Evolutionary conservation across 2,113 vertebrate genomes (phyloP).

Genomic region (Taxidea taxus): DNA sequence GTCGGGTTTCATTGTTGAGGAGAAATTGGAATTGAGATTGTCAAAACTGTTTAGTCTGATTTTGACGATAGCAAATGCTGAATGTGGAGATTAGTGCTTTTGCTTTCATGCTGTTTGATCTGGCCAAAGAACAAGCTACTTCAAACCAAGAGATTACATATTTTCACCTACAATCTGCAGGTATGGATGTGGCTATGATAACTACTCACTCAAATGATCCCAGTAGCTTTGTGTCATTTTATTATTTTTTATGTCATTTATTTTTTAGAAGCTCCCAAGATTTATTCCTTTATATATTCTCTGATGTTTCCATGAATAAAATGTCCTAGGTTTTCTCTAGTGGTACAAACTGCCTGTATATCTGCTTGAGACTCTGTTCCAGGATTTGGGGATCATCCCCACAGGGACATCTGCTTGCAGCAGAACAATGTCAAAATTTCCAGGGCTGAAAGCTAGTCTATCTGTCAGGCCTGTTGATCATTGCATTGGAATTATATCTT

Average conservation of each 20-base stretch:
- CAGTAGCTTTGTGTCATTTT: not conserved
- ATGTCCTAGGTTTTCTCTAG: not conserved
- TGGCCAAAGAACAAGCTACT: not conserved
- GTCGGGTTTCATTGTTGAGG: not conserved
- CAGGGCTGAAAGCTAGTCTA: not conserved
- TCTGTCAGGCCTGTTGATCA: not conserved
- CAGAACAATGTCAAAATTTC: not conserved
- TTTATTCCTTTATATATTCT: not conserved
- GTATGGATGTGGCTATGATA: not conserved
- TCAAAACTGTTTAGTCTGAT: not conserved
- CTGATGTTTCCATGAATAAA: not conserved
- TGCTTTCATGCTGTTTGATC: not conserved
- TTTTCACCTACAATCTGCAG: not conserved
- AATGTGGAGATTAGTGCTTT: not conserved
- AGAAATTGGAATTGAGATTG: not conserved
- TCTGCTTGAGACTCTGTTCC: not conserved
- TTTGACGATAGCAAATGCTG: not conserved
- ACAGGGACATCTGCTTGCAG: not conserved
- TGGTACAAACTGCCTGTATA: not conserved
- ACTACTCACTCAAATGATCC: not conserved
- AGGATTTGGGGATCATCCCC: not conserved
- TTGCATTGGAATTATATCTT: not conserved
- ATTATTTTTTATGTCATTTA: not conserved
- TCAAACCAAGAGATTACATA: not conserved
- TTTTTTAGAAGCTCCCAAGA: not conserved